Conservation (phyloP, 2,797 vertebrate genomes). For the Zalophus californianus region DNA sequence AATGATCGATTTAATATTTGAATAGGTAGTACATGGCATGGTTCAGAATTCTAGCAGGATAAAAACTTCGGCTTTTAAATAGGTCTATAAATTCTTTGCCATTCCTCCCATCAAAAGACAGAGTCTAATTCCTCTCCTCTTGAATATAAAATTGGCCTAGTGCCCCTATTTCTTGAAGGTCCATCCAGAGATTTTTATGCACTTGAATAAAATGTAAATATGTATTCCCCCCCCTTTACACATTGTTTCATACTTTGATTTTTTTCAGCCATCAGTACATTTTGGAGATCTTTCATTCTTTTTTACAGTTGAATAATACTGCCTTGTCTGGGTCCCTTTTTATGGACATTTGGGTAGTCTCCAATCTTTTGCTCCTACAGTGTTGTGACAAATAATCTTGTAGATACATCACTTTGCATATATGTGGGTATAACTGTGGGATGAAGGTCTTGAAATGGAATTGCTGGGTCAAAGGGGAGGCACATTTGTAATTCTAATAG, state of each 20-base stretch:
- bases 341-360: background rate
- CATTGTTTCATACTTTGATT: background rate
- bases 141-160: background rate
- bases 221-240: background rate
- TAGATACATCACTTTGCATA: slow-evolving; percentile 38
- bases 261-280: background rate
- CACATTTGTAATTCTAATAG: slow-evolving; percentile 70
- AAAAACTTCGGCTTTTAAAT: background rate
- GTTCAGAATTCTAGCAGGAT: background rate
- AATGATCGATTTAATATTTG: slow-evolving; percentile 29
- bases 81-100: background rate
- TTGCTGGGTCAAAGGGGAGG: slow-evolving; percentile 31
- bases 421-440: background rate
- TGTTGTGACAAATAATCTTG: background rate
- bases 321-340: background rate
- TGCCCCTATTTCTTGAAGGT: background rate
- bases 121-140: background rate
- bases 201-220: slow-evolving; percentile 5
- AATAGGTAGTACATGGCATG: background rate
- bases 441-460: slow-evolving; percentile 45
- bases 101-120: background rate
- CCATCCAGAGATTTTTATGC: background rate
- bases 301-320: slow-evolving; percentile 45
- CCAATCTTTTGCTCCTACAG: background rate
- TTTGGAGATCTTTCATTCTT: slow-evolving; percentile 1